Evolutionary conservation across 2,113 vertebrate genomes (phyloP), one percentile per base, ranked within the genome.

Genomic region (Callopanchax toddi): DNA sequence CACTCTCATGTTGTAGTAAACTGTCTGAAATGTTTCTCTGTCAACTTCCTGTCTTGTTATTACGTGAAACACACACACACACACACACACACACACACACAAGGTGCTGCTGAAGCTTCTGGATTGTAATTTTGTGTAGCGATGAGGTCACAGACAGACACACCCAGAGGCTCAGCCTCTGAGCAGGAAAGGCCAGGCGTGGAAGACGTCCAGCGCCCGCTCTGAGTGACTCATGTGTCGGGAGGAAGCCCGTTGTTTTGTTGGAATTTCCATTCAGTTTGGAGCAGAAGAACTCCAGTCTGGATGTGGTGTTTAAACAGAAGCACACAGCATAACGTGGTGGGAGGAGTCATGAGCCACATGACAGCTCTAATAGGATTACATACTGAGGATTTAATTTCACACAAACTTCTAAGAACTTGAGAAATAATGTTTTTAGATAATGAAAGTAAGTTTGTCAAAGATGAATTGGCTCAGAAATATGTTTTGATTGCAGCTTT

Each of bases 61-160:
- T 65, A 36, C 63, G 20, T 44, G 61, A 49, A 15, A 32, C 49
- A 61, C 39, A 39, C 34, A 22, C n/a, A n/a, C n/a, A n/a, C n/a
- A n/a, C n/a, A n/a, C n/a, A n/a, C n/a, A n/a, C n/a, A n/a, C n/a
- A n/a, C n/a, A n/a, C n/a, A n/a, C n/a, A n/a, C n/a, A n/a, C n/a
- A n/a, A n/a, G 67, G 63, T 65, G 73, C 53, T 29, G 51, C 69
- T 61, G 79, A 66, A 63, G 44, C 64, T 78, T 79, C 67, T 59
- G 51, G 44, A 72, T 15, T 60, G 26, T 54, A 37, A 32, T 73
- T 83, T 78, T 80, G 57, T 80, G 59, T 53, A 76, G 70, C 56
- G 59, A 86, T 87, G 86, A 90, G 74, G 84, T 89, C 87, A 89
- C 63, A 48, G 61, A 29, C 60, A 74, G 81, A 68, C 82, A 85